These are phyloP conservation scores for Papilio protenor DNA, from an alignment of 2,888 invertebrate species.

Conservation along the genomic window DNA sequence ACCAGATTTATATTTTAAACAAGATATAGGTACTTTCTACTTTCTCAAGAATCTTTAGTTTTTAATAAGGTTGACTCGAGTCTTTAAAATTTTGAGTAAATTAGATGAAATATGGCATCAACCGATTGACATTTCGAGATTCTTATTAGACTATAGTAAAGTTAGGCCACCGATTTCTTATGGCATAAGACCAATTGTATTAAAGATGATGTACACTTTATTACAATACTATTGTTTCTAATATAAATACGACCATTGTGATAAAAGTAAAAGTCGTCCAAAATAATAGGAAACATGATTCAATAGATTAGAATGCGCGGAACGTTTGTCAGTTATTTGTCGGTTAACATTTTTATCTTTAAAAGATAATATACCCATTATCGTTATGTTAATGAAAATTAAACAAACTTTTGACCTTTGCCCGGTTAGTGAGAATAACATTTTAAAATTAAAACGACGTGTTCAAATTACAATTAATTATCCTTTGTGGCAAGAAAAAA, in stretches of 20 bases:
- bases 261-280: constrained; percentile 5
- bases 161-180: not conserved
- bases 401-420: constrained; percentile 60
- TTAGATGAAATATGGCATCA: too few relatives aligned
- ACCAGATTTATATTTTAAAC: not conserved
- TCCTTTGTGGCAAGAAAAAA: not conserved
- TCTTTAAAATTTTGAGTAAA: not conserved
- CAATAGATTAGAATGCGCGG: constrained; percentile 6
- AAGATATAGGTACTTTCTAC: not conserved
- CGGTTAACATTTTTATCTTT: constrained; percentile 30
- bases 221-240: constrained; percentile 15
- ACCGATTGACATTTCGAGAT: not conserved
- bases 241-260: constrained; percentile 6
- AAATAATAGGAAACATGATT: constrained; percentile 21
- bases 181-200: constrained; percentile 3
- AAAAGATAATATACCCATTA: constrained; percentile 44
- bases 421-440: constrained; percentile 41
- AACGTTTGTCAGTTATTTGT: constrained; percentile 18
- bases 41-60: not conserved
- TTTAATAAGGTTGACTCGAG: not conserved
- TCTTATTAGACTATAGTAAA: not conserved
- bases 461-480: not conserved
- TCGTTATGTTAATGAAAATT: constrained; percentile 56
- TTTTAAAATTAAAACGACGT: not conserved
- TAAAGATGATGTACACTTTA: constrained; percentile 14